A percentile compares a stretch with the other conserved stretches of the same genome.
Conservation (phyloP, 2,113 vertebrate species). For the Eublepharis macularius region DNA sequence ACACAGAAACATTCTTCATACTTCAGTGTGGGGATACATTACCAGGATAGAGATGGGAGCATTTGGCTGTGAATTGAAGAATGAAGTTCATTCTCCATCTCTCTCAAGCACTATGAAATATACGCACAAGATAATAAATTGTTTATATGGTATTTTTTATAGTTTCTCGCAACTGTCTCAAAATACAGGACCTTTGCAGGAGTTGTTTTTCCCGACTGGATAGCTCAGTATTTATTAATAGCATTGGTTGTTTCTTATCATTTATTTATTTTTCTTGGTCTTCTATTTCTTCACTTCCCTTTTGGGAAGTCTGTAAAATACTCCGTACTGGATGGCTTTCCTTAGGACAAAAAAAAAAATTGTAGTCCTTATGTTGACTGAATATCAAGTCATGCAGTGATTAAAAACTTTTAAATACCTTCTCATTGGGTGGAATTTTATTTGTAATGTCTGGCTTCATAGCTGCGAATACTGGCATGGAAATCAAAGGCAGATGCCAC, state of each 20-base stretch:
- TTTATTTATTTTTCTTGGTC: neutral
- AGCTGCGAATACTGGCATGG: neutral
- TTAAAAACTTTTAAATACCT: conserved; percentile 51
- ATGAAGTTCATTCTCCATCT: neutral
- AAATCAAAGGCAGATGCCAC: neutral
- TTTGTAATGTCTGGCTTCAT: neutral
- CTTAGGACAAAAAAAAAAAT: conserved; percentile 40
- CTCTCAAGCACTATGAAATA: neutral
- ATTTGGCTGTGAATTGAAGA: conserved; percentile 7
- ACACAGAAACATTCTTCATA: neutral
- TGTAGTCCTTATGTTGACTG: conserved; percentile 20
- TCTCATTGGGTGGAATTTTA: conserved; percentile 22
- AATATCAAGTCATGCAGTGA: conserved; percentile 28
- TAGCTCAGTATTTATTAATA: conserved; percentile 12
- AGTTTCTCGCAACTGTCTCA: conserved; percentile 6
- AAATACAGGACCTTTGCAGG: conserved; percentile 8
- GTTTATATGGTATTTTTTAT: conserved; percentile 6
- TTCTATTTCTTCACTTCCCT: conserved; percentile 14
- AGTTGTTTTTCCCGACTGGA: neutral
- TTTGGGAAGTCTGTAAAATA: conserved; percentile 36
- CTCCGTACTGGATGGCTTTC: conserved; percentile 40
- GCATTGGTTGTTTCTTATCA: conserved; percentile 25
- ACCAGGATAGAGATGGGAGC: neutral
- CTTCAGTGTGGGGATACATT: fast-evolving
- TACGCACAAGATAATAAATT: neutral